Base-by-base conservation (phyloP, 2,113 vertebrate genomes). In the Cervus canadensis region DNA sequence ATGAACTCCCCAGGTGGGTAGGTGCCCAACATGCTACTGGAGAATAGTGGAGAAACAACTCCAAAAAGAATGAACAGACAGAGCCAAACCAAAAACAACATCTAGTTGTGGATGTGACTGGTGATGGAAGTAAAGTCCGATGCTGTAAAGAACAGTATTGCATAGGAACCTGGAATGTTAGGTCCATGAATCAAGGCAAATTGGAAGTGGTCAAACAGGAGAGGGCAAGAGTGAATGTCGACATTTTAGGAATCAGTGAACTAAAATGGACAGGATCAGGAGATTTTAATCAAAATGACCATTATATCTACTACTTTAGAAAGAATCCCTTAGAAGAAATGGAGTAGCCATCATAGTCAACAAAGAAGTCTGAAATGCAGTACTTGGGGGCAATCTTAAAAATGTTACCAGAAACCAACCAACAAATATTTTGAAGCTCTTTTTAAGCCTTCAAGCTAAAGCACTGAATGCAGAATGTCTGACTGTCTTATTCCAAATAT, bases 171-270 rank as follows among this genome's bases (percentile, higher is more conserved):
- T 71, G n/a, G 2, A 71, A 21, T 71, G n/a, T 71, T 71, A 71
- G 5, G 64, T 71, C 64, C 64, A 71, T 71, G 64, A 36, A 36
- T 71, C 19, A 71, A 71, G 19, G n/a, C n/a, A 71, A 71, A 71
- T 36, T 71, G n/a, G 19, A 71, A 71, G 64, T 71, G n/a, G n/a
- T 71, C n/a, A 36, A 71, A 71, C n/a, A 71, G 19, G 5, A 23
- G 9, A 36, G 6, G 19, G 9, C n/a, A 71, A 36, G n/a, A 11
- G 19, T 71, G n/a, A 71, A 71, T 0, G 0, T 71, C 0, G 1
- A 71, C 19, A 36, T 71, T 71, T 23, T 71, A 71, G 9, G 9
- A 71, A 71, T 71, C n/a, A 40, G 19, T 71, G 67, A 36, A 40
- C 10, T 71, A 71, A 71, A 71, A 23, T 71, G 19, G 19, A 71